Evolutionary conservation across 2,888 invertebrate genomes (phyloP), one percentile per base, ranked within the genome.

Genomic region (Hybos culiciformis): DNA sequence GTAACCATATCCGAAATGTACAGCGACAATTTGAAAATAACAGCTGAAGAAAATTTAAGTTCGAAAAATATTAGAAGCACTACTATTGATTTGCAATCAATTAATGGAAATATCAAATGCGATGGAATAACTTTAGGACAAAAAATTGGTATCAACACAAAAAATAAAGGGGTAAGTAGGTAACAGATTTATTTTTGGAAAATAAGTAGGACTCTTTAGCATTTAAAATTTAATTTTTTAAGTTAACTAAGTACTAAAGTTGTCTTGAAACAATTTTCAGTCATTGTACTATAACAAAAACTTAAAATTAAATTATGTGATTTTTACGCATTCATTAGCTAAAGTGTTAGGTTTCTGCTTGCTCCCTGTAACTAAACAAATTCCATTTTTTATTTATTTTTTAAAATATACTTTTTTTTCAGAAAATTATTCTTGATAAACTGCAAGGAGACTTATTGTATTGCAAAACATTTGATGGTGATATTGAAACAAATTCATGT

Each of bases 351-450:
- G n/a, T n/a, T n/a, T n/a, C n/a, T n/a, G n/a, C n/a, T n/a, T n/a
- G n/a, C n/a, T n/a, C n/a, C n/a, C n/a, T n/a, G n/a, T n/a, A n/a
- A n/a, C n/a, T n/a, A n/a, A n/a, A n/a, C n/a, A n/a, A n/a, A n/a
- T n/a, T n/a, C n/a, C n/a, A n/a, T n/a, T 36, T 29, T 7, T n/a
- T 31, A 15, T 4, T 44, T n/a, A 33, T 21, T 38, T 37, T 17
- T 12, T 12, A 15, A 15, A 26, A 21, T 17, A 31, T 26, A 17
- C 5, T 19, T 44, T 37, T 8, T 33, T 14, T 5, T 14, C 43
- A 64, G 63, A 54, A 54, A 36, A 58, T 65, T 32, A 41, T 43
- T 5, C 34, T 66, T 37, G 59, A 62, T 26, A 65, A 66, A 45
- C 45, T 62, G 3, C 61, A 61, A 39, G 65, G 65, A 5, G 59